phyloP scores from a whole-genome alignment of 2,113 vertebrate genomes.

The Acinonyx jubatus region DNA sequence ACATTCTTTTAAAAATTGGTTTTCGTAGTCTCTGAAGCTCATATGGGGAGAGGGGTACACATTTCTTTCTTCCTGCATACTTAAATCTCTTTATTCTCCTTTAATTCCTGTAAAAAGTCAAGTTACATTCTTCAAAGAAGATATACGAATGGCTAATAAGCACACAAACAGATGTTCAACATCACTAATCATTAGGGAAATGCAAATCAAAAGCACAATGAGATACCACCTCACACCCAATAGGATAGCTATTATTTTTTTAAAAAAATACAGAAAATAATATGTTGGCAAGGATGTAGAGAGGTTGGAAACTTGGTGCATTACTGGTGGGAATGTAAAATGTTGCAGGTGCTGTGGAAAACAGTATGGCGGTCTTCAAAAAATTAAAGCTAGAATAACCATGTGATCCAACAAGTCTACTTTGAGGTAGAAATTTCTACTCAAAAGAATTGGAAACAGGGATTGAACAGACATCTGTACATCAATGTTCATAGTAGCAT shows the following conservation, averaged over 20 bases:
- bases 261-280: not conserved
- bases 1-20: not conserved
- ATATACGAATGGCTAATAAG: not conserved
- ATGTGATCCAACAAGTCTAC: not conserved
- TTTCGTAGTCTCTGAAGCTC: constrained; percentile 46
- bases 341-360: not conserved
- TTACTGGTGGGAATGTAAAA: not conserved
- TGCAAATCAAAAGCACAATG: not conserved
- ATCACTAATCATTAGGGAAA: constrained; percentile 30
- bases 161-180: not conserved
- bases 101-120: not conserved
- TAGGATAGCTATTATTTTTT: not conserved
- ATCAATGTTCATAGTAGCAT: not conserved
- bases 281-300: not conserved
- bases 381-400: not conserved
- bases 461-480: not conserved
- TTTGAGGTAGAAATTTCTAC: not conserved
- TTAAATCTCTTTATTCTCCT: constrained; percentile 14
- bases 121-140: constrained; percentile 16
- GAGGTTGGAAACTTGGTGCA: not conserved
- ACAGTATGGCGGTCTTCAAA: not conserved
- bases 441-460: not conserved
- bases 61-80: not conserved
- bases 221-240: not conserved
- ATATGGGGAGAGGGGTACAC: not conserved